Evolutionary conservation across 2,888 invertebrate species (phyloP), one percentile per base, ranked within the genome.

Genomic region (Orthonevra nobilis): DNA sequence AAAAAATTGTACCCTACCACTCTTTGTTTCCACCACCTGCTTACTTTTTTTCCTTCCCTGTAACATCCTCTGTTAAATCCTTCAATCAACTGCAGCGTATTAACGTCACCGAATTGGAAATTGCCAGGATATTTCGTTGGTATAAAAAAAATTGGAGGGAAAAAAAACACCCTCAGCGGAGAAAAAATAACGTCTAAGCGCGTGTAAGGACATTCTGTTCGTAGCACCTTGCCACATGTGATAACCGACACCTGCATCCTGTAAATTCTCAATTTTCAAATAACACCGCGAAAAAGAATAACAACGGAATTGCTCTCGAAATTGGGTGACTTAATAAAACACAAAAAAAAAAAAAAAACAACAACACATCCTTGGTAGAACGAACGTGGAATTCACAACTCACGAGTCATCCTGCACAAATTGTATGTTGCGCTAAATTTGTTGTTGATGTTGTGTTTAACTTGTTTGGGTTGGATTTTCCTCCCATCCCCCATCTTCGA

Each of bases 291-390:
- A 50, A 58, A 48, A 28, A 7, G 5, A 23, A 1, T 19, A 20
- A 50, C 34, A 32, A 20, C n/a, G n/a, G 23, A 64, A 77, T 64
- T 52, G 46, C 46, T 60, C 19, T 9, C 44, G 64, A 77, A 77
- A 77, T 70, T 77, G 77, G 72, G 77, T 72, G 77, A 72, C 77
- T 77, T 58, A 72, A 64, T 64, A 64, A n/a, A n/a, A n/a, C n/a
- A n/a, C n/a, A 64, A 58, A 63, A 72, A 58, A 23, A 3, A 23
- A 5, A 23, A 23, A 23, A 23, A 23, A 23, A 23, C 3, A 23
- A 23, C 23, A 23, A 23, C 3, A 60, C 42, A 38, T 44, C 38
- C 52, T 34, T 26, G 23, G n/a, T n/a, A n/a, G n/a, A n/a, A n/a
- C n/a, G n/a, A n/a, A n/a, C n/a, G n/a, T n/a, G n/a, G n/a, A n/a